Conservation (phyloP, 2,888 invertebrate species). For the Clusia tigrina region DNA sequence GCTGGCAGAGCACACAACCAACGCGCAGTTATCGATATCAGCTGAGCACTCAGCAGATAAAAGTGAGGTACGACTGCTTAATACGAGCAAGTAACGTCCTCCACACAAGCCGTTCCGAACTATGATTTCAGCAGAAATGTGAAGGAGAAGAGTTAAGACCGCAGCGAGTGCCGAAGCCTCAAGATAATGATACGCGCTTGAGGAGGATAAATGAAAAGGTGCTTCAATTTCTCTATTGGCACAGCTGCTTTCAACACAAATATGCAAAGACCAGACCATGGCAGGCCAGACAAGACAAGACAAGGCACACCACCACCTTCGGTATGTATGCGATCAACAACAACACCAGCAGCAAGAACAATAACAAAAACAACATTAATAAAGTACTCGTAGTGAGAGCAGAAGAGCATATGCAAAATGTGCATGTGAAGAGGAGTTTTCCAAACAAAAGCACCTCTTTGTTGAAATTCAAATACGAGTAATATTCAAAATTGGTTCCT, state of each 20-base stretch:
- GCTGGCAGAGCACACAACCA: too few relatives aligned
- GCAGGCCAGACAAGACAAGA: too few relatives aligned
- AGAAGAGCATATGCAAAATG: slow-evolving; percentile 5
- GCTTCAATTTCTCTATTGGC: slow-evolving; percentile 43
- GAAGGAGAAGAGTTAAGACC: not conserved
- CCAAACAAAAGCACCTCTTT: slow-evolving; percentile 52
- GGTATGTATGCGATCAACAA: not conserved
- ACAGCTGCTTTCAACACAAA: slow-evolving; percentile 41
- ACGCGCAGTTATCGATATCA: too few relatives aligned
- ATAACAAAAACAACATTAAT: not conserved
- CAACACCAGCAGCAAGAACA: not conserved
- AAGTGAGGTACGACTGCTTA: too few relatives aligned
- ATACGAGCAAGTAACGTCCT: too few relatives aligned
- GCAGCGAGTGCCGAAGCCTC: too few relatives aligned
- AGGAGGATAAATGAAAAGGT: slow-evolving; percentile 36
- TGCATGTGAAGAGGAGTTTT: slow-evolving; percentile 30
- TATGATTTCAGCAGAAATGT: not conserved
- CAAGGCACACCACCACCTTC: not conserved
- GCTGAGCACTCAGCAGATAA: too few relatives aligned
- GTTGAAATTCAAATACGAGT: slow-evolving; percentile 37
- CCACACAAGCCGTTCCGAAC: slow-evolving; percentile 1
- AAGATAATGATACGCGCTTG: not conserved
- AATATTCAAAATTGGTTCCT: slow-evolving; percentile 14
- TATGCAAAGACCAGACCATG: slow-evolving; percentile 13
- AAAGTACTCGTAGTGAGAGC: not conserved